Evolutionary conservation across 2,888 invertebrate genomes (phyloP).

Genomic region (Brenthis ino): DNA sequence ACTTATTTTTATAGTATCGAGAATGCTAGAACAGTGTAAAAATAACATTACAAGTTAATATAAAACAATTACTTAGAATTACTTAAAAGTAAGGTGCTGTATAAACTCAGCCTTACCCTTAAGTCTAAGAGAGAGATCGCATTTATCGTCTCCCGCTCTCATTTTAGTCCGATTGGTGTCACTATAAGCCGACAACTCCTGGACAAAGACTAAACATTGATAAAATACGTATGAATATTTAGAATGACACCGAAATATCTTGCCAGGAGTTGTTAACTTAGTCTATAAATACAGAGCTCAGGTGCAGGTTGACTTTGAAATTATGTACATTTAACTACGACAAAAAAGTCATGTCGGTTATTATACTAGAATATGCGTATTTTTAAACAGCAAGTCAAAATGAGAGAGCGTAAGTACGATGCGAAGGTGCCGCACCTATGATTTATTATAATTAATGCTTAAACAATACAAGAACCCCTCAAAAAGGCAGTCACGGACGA

Average conservation of each 20-base stretch:
- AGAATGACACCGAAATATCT: slow-evolving; percentile 25
- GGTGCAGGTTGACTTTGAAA: slow-evolving; percentile 47
- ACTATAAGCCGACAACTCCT: slow-evolving; percentile 45
- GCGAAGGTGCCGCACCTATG: slow-evolving; percentile 7
- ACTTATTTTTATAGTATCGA: slow-evolving; percentile 9
- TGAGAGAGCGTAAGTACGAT: background rate
- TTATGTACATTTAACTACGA: slow-evolving; percentile 26
- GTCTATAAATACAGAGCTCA: slow-evolving; percentile 44
- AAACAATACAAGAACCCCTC: slow-evolving; percentile 29
- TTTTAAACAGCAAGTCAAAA: background rate
- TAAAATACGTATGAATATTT: slow-evolving; percentile 1
- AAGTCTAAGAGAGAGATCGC: slow-evolving; percentile 48
- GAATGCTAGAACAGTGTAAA: background rate
- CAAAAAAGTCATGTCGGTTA: background rate
- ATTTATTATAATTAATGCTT: slow-evolving; percentile 22
- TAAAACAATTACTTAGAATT: slow-evolving; percentile 35
- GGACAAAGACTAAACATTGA: slow-evolving; percentile 23
- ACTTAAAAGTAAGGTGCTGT: slow-evolving; percentile 28
- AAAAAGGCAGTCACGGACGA: slow-evolving; percentile 35
- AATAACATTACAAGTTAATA: background rate
- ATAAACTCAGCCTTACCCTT: slow-evolving; percentile 43
- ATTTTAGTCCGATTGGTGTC: slow-evolving; percentile 48
- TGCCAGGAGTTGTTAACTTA: slow-evolving; percentile 46
- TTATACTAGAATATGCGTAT: background rate
- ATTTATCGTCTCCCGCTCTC: slow-evolving; percentile 47